A percentile compares a stretch with the other conserved stretches of the same genome.
phyloP scores from a whole-genome alignment of 2,888 invertebrate species.

The Pyrrhia umbra region DNA sequence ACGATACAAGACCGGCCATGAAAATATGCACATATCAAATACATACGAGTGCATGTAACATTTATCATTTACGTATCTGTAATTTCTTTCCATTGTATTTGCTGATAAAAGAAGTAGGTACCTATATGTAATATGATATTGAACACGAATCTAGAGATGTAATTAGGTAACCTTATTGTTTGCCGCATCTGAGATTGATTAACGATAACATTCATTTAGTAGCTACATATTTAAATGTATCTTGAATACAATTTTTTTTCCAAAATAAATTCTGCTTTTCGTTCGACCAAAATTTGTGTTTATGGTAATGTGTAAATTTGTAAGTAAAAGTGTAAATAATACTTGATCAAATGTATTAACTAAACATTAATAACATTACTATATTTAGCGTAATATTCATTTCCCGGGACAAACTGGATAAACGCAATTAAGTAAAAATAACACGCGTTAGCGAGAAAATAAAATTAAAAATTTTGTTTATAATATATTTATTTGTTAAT shows the following conservation, averaged over 20 bases:
- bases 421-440: slow-evolving; percentile 36
- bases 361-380: slow-evolving; percentile 48
- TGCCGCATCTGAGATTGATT: background rate
- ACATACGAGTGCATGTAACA: slow-evolving; percentile 10
- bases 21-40: slow-evolving; percentile 31
- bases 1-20: slow-evolving; percentile 7
- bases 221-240: too few species aligned
- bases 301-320: slow-evolving; percentile 54
- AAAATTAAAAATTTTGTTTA: slow-evolving; percentile 3
- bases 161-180: background rate
- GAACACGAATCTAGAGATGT: background rate
- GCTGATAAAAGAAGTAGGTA: slow-evolving; percentile 11
- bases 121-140: slow-evolving; percentile 2
- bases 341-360: slow-evolving; percentile 57
- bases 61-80: slow-evolving; percentile 27
- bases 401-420: slow-evolving; percentile 35
- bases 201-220: too few species aligned
- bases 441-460: background rate
- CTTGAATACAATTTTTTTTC: background rate
- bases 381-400: slow-evolving; percentile 48
- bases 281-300: slow-evolving; percentile 35
- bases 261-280: slow-evolving; percentile 20
- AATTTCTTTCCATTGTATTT: slow-evolving; percentile 36
- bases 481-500: background rate
- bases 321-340: slow-evolving; percentile 49